Evolutionary conservation across 1,140 invertebrate species (phyloP).

Genomic region (Leptinotarsa lineolata): DNA sequence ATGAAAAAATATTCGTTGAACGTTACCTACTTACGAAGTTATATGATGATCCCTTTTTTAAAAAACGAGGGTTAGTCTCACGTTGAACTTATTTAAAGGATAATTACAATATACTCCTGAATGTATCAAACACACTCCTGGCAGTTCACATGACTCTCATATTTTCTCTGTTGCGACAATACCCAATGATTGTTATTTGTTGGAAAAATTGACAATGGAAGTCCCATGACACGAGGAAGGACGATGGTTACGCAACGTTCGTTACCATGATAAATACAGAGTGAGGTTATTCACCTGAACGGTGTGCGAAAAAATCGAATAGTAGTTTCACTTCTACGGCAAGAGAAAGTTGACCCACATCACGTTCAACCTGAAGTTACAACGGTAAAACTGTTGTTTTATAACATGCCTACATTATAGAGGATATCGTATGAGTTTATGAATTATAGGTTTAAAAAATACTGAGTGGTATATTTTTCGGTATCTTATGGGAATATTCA

Average conservation of each 20-base stretch:
- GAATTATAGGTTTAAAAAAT: not conserved
- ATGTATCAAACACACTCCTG: not conserved
- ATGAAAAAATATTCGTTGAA: too few relatives aligned
- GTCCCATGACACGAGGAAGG: slow-evolving; percentile 45
- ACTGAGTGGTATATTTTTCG: too few relatives aligned
- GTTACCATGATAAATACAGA: slow-evolving; percentile 41
- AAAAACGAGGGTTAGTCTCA: too few relatives aligned
- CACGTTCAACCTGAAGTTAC: slow-evolving; percentile 35
- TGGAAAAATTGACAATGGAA: slow-evolving; percentile 18
- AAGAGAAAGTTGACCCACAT: slow-evolving; percentile 56
- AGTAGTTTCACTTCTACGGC: slow-evolving; percentile 53
- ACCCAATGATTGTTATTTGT: not conserved
- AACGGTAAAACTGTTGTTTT: slow-evolving; percentile 21
- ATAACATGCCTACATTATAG: slow-evolving; percentile 13
- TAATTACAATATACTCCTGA: too few relatives aligned
- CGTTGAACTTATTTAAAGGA: too few relatives aligned
- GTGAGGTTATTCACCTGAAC: slow-evolving; percentile 54
- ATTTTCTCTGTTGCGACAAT: slow-evolving; percentile 13
- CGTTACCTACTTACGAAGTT: too few relatives aligned
- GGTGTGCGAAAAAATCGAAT: slow-evolving; percentile 54
- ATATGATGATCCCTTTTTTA: too few relatives aligned
- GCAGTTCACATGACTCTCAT: not conserved
- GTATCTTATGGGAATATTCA: too few relatives aligned
- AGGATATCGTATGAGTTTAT: not conserved
- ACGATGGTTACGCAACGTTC: slow-evolving; percentile 51